These are phyloP conservation scores for Dendrolimus punctatus DNA, from an alignment of 1,140 invertebrate species.

Conservation along the genomic window DNA sequence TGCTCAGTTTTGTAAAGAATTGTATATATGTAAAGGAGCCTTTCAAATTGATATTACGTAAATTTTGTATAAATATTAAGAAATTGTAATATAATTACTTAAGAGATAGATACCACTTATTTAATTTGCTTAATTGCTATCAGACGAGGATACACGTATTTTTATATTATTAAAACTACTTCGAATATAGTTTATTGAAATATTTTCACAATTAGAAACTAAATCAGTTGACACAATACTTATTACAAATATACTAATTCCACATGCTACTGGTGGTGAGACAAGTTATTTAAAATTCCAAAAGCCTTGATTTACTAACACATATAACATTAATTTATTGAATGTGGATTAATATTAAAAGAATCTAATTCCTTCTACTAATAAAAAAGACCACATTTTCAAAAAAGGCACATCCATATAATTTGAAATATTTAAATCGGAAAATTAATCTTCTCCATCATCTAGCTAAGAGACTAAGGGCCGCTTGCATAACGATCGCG, in stretches of 20 bases:
- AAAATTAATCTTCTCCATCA: constrained; percentile 6
- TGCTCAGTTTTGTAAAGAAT: constrained; percentile 23
- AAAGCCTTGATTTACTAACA: constrained; percentile 2
- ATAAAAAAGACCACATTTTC: constrained; percentile 26
- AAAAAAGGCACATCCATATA: constrained; percentile 46
- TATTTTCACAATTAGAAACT: background rate
- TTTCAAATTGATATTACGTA: background rate
- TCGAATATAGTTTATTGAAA: constrained; percentile 1
- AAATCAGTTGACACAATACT: constrained; percentile 3
- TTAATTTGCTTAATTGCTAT: too few species aligned
- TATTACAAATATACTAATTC: constrained; percentile 3
- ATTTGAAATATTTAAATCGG: constrained; percentile 19
- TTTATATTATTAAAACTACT: background rate
- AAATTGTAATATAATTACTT: background rate
- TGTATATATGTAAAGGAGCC: constrained; percentile 11
- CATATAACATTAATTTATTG: constrained; percentile 3
- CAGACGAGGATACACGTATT: too few species aligned
- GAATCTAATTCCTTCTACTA: constrained; percentile 5
- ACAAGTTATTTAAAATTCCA: background rate
- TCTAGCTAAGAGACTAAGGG: background rate
- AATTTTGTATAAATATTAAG: background rate
- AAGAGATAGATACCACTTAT: too few species aligned
- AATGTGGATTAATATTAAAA: background rate
- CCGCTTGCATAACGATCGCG: too few species aligned
- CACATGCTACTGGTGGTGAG: too few species aligned